These are phyloP conservation scores for Spialia ferax DNA, from an alignment of 2,888 invertebrate species.

Conservation along the genomic window DNA sequence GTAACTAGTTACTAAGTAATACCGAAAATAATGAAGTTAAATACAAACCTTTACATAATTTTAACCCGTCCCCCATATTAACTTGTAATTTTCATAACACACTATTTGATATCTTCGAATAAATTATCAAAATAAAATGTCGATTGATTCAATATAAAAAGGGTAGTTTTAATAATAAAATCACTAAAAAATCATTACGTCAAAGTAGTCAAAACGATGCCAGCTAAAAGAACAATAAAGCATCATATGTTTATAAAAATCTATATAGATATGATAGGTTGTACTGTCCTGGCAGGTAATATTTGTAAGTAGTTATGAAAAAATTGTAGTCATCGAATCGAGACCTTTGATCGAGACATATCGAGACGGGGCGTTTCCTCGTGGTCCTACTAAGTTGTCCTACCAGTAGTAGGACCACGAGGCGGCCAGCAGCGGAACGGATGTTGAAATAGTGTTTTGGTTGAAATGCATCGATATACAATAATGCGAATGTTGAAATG, in stretches of 20 bases:
- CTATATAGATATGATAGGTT: slow-evolving; percentile 58
- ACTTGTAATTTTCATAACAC: slow-evolving; percentile 80
- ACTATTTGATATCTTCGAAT: slow-evolving; percentile 60
- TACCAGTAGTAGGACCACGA: too few species aligned
- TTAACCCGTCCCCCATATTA: slow-evolving; percentile 77
- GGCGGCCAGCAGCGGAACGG: too few species aligned
- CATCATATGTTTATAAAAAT: slow-evolving; percentile 63
- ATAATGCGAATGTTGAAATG: too few species aligned
- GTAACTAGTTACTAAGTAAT: too few species aligned
- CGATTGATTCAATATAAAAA: slow-evolving; percentile 73
- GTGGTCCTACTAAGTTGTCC: too few species aligned
- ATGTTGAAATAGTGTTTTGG: too few species aligned
- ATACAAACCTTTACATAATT: slow-evolving; percentile 71
- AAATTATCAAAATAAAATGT: slow-evolving; percentile 66
- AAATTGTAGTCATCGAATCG: too few species aligned
- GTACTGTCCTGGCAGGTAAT: slow-evolving; percentile 22
- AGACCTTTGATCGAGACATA: too few species aligned
- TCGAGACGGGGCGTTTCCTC: too few species aligned
- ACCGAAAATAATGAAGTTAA: neutral
- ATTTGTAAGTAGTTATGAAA: neutral
- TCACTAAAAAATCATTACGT: slow-evolving; percentile 82
- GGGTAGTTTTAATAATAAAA: slow-evolving; percentile 67
- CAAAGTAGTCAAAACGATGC: slow-evolving; percentile 77
- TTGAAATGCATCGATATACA: too few species aligned
- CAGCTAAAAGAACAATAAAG: slow-evolving; percentile 65